A percentile compares a stretch with the other conserved stretches of the same genome.
Conservation (phyloP, 1,140 invertebrate genomes). For the Homarus americanus region DNA sequence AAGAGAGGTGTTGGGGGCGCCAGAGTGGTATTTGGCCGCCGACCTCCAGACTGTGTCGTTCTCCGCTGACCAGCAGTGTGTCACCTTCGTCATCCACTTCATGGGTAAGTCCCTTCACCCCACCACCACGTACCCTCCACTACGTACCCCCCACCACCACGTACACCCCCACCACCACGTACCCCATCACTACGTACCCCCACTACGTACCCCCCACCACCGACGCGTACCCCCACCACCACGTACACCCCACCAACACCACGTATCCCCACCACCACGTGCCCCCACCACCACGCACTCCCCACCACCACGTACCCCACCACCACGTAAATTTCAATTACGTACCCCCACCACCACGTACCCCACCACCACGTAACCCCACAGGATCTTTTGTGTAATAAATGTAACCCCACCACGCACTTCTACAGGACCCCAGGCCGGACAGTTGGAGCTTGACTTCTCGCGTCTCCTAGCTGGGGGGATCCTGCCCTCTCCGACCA, state of each 20-base stretch:
- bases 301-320: too few relatives aligned
- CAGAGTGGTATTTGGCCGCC: constrained; percentile 92
- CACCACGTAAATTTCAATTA: too few relatives aligned
- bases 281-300: too few relatives aligned
- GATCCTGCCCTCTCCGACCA: constrained; percentile 85
- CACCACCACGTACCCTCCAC: not conserved
- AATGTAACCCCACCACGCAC: too few relatives aligned
- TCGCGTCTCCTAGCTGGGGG: constrained; percentile 86
- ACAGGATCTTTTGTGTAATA: too few relatives aligned
- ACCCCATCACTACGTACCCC: not conserved
- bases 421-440: constrained; percentile 85
- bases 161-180: too few relatives aligned
- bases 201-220: not conserved
- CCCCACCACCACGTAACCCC: too few relatives aligned
- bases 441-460: constrained; percentile 87
- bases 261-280: too few relatives aligned
- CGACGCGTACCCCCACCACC: too few relatives aligned
- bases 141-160: too few relatives aligned
- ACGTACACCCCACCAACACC: too few relatives aligned
- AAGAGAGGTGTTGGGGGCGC: constrained; percentile 88
- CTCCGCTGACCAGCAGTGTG: constrained; percentile 87
- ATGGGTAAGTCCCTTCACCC: constrained; percentile 81
- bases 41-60: constrained; percentile 89
- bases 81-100: constrained; percentile 94
- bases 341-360: too few relatives aligned